A percentile compares a stretch with the other conserved stretches of the same genome.
Evolutionary conservation across 2,888 invertebrate genomes (phyloP).

Genomic region (Ectemnius lituratus): DNA sequence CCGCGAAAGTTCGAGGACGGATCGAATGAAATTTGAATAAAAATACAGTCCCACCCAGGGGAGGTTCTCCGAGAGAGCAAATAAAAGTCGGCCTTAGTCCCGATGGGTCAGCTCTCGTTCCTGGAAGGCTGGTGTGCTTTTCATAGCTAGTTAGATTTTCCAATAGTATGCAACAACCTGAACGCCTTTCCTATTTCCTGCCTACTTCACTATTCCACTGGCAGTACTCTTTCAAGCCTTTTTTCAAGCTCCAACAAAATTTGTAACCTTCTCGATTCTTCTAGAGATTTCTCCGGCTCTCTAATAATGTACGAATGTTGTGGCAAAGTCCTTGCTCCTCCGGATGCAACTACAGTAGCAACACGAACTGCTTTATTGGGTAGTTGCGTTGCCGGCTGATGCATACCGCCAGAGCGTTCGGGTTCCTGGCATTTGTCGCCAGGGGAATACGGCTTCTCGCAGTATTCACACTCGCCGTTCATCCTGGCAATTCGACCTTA

Average conservation of each 20-base stretch:
- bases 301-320: no score
- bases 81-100: constrained; percentile 58
- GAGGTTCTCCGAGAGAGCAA: constrained; percentile 56
- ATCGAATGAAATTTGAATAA: constrained; percentile 68
- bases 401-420: constrained; percentile 21
- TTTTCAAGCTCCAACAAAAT: no score
- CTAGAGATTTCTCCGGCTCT: no score
- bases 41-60: constrained; percentile 64
- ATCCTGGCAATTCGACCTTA: no score
- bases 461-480: no score
- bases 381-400: constrained; percentile 30
- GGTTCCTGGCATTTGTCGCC: no score
- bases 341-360: constrained; percentile 3
- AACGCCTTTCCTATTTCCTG: constrained; percentile 61
- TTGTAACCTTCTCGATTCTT: no score
- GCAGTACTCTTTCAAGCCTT: no score
- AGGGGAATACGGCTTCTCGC: no score
- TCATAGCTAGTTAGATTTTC: constrained; percentile 60
- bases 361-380: no score
- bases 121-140: constrained; percentile 41
- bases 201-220: constrained; percentile 61
- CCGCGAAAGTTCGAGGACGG: constrained; percentile 56
- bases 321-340: constrained; percentile 14
- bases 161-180: constrained; percentile 62
- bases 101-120: constrained; percentile 31